Evolutionary conservation across 2,888 invertebrate genomes (phyloP), one percentile per base, ranked within the genome.

Genomic region (Chymomyza amoena): DNA sequence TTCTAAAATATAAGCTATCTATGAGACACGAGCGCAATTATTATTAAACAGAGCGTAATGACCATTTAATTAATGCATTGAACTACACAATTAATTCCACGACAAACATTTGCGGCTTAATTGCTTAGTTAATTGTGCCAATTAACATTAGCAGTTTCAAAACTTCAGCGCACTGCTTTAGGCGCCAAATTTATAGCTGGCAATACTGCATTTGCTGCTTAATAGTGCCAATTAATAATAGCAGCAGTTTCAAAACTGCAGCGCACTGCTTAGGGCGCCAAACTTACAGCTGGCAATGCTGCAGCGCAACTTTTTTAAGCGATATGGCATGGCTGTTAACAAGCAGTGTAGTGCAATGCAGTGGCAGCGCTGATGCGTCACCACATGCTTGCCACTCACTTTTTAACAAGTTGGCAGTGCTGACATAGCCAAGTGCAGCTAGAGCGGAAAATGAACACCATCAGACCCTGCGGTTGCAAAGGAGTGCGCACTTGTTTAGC

Each of bases 391-490:
- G 39, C 13, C 1, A 45, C 2, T 1, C 36, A 13, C 4, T 45
- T 45, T 3, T 1, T 4, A 45, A 7, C 13, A 7, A 36, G 36
- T 36, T 36, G 36, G 36, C 36, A 36, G 36, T 7, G 25, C 25
- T 4, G 4, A 36, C 36, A 7, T 2, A 36, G 6, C 36, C 0
- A 36, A 36, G 7, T 16, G 52, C 52, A 16, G 52, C 52, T 45
- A 18, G 52, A 54, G 15, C 39, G 9, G 9, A 52, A 18, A 54
- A 91, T 91, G 91, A 91, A 91, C 57, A 90, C 90, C 4, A 70
- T 88, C 51, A 78, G 96, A 56, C 93, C 95, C 0, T 99, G 98
- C 92, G 98, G 97, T 54, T 99, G 98, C 90, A 98, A 98, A 72
- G 91, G 98, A 3, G 95, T 96, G 78, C 93, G 98, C 80, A 96